Base-by-base conservation (phyloP, 2,113 vertebrate genomes). In the Okapia johnstoni region DNA sequence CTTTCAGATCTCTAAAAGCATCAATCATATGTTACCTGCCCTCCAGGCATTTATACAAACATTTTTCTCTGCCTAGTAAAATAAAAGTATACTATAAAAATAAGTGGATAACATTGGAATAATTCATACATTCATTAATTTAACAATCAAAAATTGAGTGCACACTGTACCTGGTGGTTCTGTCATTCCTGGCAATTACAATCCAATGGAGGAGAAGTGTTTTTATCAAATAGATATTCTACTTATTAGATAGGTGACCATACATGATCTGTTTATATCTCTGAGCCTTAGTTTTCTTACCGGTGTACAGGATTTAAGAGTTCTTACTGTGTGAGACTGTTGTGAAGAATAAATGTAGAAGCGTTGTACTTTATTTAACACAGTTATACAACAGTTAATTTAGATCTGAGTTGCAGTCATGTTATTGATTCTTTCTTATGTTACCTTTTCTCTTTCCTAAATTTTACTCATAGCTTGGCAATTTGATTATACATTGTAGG, bases 1-100 rank as follows among this genome's bases (percentile, higher is more conserved):
- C 19, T 96, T 95, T 66, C 28, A 96, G 60, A 91, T 91, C 76
- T 94, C 85, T 88, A 61, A 94, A 95, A 81, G 16, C 43, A 94
- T 94, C 85, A 81, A 21, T 96, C 94, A 90, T 77, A 33, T 11
- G n/a, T 85, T 77, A 52, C 33, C 25, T 58, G 46, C 43, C 15
- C 63, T 81, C 50, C 2, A 46, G 60, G 30, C 33, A 55, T 77
- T 90, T 90, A 46, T 17, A 61, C 4, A 66, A 87, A 95, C 48
- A 40, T 4, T 70, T 91, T 96, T 88, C 33, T 92, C 40, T 70
- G 28, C 25, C 15, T 61, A 85, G 9, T 77, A 70, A 92, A 40
- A 85, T 60, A 86, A 97, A 93, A 13, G 23, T 13, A 54, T 57
- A 46, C 50, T 14, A 6, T 61, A 85, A 30, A 17, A 90, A 36